phyloP scores from a whole-genome alignment of 2,888 invertebrate genomes.

The Drosophila silvestris region DNA sequence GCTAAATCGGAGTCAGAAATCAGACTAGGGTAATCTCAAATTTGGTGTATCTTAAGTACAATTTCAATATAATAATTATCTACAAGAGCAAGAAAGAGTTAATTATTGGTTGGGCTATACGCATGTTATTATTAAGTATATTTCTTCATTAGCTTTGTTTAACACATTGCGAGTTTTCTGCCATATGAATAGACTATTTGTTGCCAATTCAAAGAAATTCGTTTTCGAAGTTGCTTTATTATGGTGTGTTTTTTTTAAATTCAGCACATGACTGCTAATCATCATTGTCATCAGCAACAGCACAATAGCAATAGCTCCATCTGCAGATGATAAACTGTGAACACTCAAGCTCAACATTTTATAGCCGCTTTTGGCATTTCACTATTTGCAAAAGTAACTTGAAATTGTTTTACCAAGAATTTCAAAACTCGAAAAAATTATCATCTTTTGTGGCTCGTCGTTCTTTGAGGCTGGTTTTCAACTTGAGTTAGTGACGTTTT shows the following conservation, averaged over 20 bases:
- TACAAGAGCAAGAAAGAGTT: not conserved
- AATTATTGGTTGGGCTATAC: slow-evolving; percentile 1
- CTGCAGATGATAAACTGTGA: not conserved
- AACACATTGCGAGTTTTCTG: slow-evolving; percentile 38
- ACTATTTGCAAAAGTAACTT: slow-evolving; percentile 48
- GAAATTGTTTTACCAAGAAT: slow-evolving; percentile 75
- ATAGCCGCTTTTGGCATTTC: slow-evolving; percentile 22
- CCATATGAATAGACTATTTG: not conserved
- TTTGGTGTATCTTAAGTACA: not conserved
- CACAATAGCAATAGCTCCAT: slow-evolving; percentile 26
- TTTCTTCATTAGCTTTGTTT: slow-evolving; percentile 47
- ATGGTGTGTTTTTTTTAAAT: slow-evolving; percentile 23
- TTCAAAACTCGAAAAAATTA: slow-evolving; percentile 54
- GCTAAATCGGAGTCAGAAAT: not conserved
- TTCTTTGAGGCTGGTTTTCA: slow-evolving; percentile 16
- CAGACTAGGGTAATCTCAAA: not conserved
- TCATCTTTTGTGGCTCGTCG: slow-evolving; percentile 38
- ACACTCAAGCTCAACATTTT: slow-evolving; percentile 22
- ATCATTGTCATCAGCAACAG: slow-evolving; percentile 15
- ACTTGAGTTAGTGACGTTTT: slow-evolving; percentile 32
- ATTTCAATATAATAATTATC: not conserved
- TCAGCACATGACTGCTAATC: slow-evolving; percentile 60
- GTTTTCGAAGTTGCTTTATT: slow-evolving; percentile 40
- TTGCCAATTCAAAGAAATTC: slow-evolving; percentile 39
- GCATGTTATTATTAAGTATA: slow-evolving; percentile 27